These are phyloP conservation scores for Crotalus tigris DNA, from an alignment of 2,113 vertebrate species.

Conservation along the genomic window DNA sequence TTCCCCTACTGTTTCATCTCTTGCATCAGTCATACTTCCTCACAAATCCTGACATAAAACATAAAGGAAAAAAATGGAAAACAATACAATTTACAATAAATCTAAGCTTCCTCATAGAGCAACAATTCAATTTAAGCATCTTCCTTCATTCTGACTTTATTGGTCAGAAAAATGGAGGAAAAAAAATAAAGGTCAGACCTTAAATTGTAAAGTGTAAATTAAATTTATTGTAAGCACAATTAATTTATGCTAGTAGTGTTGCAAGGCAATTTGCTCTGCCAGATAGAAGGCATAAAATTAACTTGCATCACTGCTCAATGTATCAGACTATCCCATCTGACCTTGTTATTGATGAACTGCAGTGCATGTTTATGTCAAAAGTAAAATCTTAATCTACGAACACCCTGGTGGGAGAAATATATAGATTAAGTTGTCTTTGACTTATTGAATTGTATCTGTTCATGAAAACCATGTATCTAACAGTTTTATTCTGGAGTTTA, in stretches of 20 bases:
- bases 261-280: conserved; percentile 17
- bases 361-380: background rate
- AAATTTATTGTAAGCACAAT: conserved; percentile 1
- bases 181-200: conserved; percentile 25
- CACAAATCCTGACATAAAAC: background rate
- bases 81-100: background rate
- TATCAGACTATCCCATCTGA: conserved; percentile 14
- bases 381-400: background rate
- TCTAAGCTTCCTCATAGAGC: background rate
- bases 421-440: background rate
- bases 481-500: background rate
- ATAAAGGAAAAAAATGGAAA: background rate
- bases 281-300: conserved; percentile 1
- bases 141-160: conserved; percentile 7
- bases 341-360: conserved; percentile 13
- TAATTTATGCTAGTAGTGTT: conserved; percentile 23
- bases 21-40: background rate
- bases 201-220: conserved; percentile 19
- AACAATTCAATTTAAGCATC: background rate
- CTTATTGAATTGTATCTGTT: background rate
- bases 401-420: background rate
- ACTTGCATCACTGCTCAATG: conserved; percentile 9
- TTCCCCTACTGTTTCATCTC: background rate
- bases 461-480: background rate
- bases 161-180: background rate